These are phyloP conservation scores for Trichogramma evanescens DNA, from an alignment of 2,888 invertebrate species.

Conservation along the genomic window DNA sequence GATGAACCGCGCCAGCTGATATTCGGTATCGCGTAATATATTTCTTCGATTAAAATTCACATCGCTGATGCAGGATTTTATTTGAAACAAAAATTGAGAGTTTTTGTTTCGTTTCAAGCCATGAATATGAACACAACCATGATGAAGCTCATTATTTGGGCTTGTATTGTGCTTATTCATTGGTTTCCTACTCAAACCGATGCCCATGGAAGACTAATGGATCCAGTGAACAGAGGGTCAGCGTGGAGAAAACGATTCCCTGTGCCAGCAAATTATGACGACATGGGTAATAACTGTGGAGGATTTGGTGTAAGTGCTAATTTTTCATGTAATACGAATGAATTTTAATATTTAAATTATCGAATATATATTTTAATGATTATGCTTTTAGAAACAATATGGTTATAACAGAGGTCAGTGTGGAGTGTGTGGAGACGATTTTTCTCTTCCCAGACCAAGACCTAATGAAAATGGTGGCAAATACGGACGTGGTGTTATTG, in stretches of 20 bases:
- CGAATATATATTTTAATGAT: not conserved
- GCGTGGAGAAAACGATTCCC: conserved; percentile 50
- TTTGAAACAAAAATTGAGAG: too few relatives aligned
- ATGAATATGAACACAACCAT: too few relatives aligned
- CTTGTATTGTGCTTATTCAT: too few relatives aligned
- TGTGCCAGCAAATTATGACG: conserved; percentile 51
- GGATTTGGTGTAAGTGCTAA: conserved; percentile 44
- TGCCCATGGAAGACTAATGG: conserved; percentile 53
- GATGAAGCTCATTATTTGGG: too few relatives aligned
- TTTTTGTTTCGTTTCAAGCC: too few relatives aligned
- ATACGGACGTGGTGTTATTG: conserved; percentile 50
- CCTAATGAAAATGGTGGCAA: conserved; percentile 51
- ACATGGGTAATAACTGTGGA: conserved; percentile 53
- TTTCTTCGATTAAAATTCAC: too few relatives aligned
- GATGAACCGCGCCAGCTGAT: too few relatives aligned
- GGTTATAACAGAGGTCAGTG: conserved; percentile 47
- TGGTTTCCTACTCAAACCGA: conserved; percentile 21
- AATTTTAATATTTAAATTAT: not conserved
- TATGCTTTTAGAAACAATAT: conserved; percentile 44
- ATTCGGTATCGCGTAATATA: too few relatives aligned
- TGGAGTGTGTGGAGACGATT: conserved; percentile 53
- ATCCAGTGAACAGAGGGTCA: conserved; percentile 51
- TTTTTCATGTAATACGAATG: not conserved
- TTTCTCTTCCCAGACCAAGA: conserved; percentile 45
- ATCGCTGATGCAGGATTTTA: too few relatives aligned